A percentile compares a stretch with the other conserved stretches of the same genome.
Conservation (phyloP, 92 coral and sea anemone genomes). For the Pocillopora meandrina region DNA sequence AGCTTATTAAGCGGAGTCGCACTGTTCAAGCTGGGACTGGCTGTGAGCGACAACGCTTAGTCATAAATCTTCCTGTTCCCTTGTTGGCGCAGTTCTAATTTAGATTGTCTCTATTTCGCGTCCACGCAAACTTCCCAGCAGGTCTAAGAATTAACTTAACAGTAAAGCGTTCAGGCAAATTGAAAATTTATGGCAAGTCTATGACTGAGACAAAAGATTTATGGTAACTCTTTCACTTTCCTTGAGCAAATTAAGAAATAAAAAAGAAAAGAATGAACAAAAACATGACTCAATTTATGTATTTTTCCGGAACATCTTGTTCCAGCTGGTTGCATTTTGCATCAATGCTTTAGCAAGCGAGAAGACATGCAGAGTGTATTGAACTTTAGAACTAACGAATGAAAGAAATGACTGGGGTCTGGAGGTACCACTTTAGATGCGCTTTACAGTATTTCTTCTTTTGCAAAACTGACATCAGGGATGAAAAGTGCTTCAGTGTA, state of each 20-base stretch:
- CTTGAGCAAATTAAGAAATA: neutral
- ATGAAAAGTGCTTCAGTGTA: constrained; percentile 1
- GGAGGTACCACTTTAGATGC: constrained; percentile 1
- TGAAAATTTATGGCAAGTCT: neutral
- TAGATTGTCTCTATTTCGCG: neutral
- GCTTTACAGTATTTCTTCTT: neutral
- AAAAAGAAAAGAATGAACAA: neutral
- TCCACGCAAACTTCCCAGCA: constrained; percentile 13
- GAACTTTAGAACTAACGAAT: neutral
- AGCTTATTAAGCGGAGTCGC: neutral
- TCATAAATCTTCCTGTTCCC: neutral
- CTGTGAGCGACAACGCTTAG: neutral
- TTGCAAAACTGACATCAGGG: constrained; percentile 5
- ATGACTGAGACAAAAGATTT: neutral
- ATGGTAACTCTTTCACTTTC: neutral
- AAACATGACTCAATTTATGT: neutral
- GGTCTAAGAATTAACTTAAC: neutral
- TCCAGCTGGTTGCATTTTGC: neutral
- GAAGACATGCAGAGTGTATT: neutral
- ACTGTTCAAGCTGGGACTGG: constrained; percentile 22
- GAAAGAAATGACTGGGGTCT: constrained; percentile 1
- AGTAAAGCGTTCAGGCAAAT: neutral
- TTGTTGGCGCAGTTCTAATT: constrained; percentile 6
- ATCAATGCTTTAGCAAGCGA: neutral
- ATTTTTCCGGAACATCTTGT: constrained; percentile 10